Percentiles rank a stretch among this genome's conserved stretches.
Evolutionary conservation across 1,140 invertebrate species (phyloP).

Genomic region (Tigriopus japonicus): DNA sequence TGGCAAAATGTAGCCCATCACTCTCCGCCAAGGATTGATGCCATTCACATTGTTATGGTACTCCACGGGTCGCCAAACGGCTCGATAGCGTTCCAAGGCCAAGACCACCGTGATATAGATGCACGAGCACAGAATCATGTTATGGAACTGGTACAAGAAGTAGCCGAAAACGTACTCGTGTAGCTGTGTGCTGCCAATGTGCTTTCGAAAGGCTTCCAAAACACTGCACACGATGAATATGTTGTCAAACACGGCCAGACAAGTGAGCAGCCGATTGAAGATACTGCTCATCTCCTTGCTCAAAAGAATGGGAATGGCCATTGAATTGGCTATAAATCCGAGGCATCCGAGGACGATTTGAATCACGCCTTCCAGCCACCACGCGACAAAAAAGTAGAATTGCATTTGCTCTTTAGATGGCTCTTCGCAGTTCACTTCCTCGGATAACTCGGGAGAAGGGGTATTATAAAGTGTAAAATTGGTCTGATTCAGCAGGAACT

Average conservation of each 20-base stretch:
- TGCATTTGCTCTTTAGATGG: neutral
- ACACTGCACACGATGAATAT: slow-evolving; percentile 7
- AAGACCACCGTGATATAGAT: slow-evolving; percentile 9
- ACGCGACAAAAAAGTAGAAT: neutral
- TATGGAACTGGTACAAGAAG: slow-evolving; percentile 11
- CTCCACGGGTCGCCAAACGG: slow-evolving; percentile 3
- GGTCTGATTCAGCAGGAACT: too few species aligned
- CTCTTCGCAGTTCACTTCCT: neutral
- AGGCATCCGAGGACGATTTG: slow-evolving; percentile 2
- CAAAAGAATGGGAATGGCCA: slow-evolving; percentile 6
- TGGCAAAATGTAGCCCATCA: slow-evolving; percentile 4
- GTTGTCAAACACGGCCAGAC: slow-evolving; percentile 6
- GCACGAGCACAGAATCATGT: neutral
- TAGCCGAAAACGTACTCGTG: slow-evolving; percentile 8
- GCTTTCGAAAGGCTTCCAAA: slow-evolving; percentile 1
- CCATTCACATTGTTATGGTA: slow-evolving; percentile 8
- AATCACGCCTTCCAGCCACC: slow-evolving; percentile 6
- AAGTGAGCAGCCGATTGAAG: slow-evolving; percentile 5
- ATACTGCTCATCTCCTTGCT: slow-evolving; percentile 7
- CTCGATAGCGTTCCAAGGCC: slow-evolving; percentile 7
- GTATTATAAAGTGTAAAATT: too few species aligned
- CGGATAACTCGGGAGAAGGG: too few species aligned
- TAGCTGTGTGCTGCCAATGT: neutral
- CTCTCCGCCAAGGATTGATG: slow-evolving; percentile 1
- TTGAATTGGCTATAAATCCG: slow-evolving; percentile 4